Percentiles rank a stretch among this genome's conserved stretches.
phyloP scores from a whole-genome alignment of 2,797 vertebrate genomes.

The Potorous gilbertii region DNA sequence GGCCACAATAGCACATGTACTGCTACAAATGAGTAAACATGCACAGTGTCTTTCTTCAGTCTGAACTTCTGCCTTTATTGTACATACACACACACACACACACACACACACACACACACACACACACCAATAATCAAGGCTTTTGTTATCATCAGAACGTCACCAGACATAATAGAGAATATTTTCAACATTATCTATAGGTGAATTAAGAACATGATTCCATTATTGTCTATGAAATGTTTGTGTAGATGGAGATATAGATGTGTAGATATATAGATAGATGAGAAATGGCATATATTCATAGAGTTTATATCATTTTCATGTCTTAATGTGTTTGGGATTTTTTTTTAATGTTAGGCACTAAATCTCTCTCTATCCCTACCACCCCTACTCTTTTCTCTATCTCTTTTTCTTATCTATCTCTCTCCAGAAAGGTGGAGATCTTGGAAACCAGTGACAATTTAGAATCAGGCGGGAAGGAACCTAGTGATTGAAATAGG shows the following conservation, averaged over 20 bases:
- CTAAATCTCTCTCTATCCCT: background rate
- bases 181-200: constrained; percentile 67
- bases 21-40: constrained; percentile 35
- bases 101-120: constrained; percentile 2
- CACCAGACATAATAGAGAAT: constrained; percentile 71
- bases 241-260: background rate
- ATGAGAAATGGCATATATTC: constrained; percentile 46
- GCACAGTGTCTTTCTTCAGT: background rate
- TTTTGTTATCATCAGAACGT: constrained; percentile 66
- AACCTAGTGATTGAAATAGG: constrained; percentile 27
- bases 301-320: constrained; percentile 28
- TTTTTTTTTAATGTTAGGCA: constrained; percentile 56
- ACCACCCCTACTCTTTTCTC: background rate
- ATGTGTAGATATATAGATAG: too few species aligned
- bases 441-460: constrained; percentile 42
- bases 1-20: background rate
- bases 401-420: background rate
- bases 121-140: constrained; percentile 15
- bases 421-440: constrained; percentile 24
- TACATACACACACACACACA: constrained; percentile 11
- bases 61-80: constrained; percentile 31
- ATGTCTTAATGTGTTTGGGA: constrained; percentile 25
- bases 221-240: constrained; percentile 69
- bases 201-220: constrained; percentile 76
- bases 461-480: constrained; percentile 34